phyloP scores from a whole-genome alignment of 2,888 invertebrate genomes.

The Acrobasis consociella region DNA sequence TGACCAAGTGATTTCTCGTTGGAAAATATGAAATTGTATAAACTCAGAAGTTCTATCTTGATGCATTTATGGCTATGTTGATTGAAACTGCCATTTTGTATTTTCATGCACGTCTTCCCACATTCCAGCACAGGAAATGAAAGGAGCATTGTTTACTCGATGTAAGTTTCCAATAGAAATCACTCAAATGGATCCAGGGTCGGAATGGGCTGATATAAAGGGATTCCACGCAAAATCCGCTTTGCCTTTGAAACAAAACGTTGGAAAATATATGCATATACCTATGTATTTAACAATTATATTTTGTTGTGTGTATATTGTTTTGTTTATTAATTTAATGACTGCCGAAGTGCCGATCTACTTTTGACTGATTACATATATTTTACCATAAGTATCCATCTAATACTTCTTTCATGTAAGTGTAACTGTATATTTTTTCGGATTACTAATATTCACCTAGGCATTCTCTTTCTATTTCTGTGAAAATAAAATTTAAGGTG shows the following conservation, averaged over 20 bases:
- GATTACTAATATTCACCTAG: no score
- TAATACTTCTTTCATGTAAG: no score
- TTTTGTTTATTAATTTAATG: not conserved
- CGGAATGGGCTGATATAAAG: constrained; percentile 49
- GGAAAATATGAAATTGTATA: constrained; percentile 25
- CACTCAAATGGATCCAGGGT: constrained; percentile 66
- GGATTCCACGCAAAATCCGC: constrained; percentile 57
- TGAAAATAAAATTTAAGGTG: no score
- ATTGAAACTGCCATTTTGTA: constrained; percentile 22
- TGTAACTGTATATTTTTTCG: no score
- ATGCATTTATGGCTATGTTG: constrained; percentile 32
- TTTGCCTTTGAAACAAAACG: constrained; percentile 26
- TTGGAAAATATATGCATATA: not conserved
- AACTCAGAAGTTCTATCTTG: not conserved
- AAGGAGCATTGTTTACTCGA: constrained; percentile 30
- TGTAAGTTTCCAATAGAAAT: constrained; percentile 54
- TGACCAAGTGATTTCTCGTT: constrained; percentile 53
- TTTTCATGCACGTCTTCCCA: constrained; percentile 43
- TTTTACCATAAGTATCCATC: no score
- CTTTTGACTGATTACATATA: no score
- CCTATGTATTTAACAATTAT: not conserved
- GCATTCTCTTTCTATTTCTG: no score
- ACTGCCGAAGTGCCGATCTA: no score
- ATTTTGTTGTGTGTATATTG: not conserved
- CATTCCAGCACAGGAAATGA: constrained; percentile 43